Base-by-base conservation (phyloP, 2,888 invertebrate species). In the Dolomedes plantarius region DNA sequence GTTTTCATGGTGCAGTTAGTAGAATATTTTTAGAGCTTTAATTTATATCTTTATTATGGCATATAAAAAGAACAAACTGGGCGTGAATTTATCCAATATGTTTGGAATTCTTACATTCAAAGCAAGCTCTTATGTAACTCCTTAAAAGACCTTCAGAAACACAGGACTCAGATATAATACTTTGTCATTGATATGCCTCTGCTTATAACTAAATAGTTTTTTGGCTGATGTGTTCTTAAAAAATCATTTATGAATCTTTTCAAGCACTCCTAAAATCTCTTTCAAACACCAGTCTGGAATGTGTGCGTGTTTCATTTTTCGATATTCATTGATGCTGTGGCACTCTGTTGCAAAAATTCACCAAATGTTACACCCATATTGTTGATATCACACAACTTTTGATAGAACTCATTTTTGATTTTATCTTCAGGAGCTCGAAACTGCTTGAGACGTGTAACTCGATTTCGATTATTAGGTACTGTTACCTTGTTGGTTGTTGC, bases 291-390 rank as follows among this genome's bases (percentile, higher is more conserved):
- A 11, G 41, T 71, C 11, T 69, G 73, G 76, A 80, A 80, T 80
- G 75, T 72, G 86, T 79, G 76, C 80, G 72, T 76, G 75, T 65
- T 80, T 86, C 23, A 86, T 50, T 86, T 86, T 28, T 76, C 86
- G 1, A 79, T 19, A 41, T 64, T 71, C 56, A 82, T 19, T 50
- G 67, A 6, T 11, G 76, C 71, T 19, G 75, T 68, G 13, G 75
- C 27, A 62, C 50, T 73, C 64, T 79, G 86, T 27, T 79, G 86
- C 29, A 86, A 27, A 31, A 80, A 79, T 19, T 80, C 80, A 27
- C 80, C 72, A 0, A 86, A 29, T 72, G 86, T 56, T 19, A 73
- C 41, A 9, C 86, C 80, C 86, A 86, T 75, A 9, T 76, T 86
- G 28, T 72, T 79, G n/a, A 86, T 71, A 65, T 86, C 80, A 32